Conservation (phyloP, 2,888 invertebrate genomes). For the Limnephilus marmoratus region DNA sequence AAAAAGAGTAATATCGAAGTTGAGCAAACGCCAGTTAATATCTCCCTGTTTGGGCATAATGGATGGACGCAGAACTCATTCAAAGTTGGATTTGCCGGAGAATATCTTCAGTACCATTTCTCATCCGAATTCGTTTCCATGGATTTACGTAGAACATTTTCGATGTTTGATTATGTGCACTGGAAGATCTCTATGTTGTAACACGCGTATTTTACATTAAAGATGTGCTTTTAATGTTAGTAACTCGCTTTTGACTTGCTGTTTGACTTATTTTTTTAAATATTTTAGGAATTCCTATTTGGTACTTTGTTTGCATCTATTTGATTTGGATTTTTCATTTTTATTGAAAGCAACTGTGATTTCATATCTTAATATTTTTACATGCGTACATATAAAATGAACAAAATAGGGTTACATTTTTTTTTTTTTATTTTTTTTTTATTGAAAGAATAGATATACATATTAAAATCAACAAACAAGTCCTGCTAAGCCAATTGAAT, state of each 20-base stretch:
- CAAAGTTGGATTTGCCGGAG: not conserved
- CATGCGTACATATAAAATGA: too few relatives aligned
- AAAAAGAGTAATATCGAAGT: not conserved
- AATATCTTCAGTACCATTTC: not conserved
- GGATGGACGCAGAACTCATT: not conserved
- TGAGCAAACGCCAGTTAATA: not conserved
- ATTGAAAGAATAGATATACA: too few relatives aligned
- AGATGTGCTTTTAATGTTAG: not conserved
- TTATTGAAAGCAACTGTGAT: too few relatives aligned
- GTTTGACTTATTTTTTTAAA: too few relatives aligned
- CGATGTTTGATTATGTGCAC: not conserved
- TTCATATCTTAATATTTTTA: too few relatives aligned
- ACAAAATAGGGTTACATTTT: too few relatives aligned
- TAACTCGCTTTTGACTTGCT: not conserved
- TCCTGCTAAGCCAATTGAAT: too few relatives aligned
- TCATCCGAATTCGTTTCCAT: not conserved
- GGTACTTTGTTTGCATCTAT: not conserved
- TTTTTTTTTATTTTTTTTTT: too few relatives aligned
- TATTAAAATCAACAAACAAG: too few relatives aligned
- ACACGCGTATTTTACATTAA: not conserved
- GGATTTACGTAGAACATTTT: not conserved
- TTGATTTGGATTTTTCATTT: too few relatives aligned
- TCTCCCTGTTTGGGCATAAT: not conserved
- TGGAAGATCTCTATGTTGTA: not conserved
- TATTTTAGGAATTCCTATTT: too few relatives aligned